Evolutionary conservation across 2,888 invertebrate genomes (phyloP).

Genomic region (Rotaria magnacalcarata): DNA sequence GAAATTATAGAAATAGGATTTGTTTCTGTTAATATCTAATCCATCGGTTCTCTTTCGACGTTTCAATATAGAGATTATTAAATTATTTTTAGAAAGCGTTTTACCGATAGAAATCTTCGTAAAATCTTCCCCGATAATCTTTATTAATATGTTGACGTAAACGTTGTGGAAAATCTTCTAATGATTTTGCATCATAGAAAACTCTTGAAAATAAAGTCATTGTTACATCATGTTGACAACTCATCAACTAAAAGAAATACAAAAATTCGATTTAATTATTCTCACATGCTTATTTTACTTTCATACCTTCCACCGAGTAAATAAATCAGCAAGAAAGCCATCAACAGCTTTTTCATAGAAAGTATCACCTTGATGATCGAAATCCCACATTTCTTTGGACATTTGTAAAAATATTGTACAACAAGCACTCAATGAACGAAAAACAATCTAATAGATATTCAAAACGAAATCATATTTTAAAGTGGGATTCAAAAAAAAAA

Average conservation of each 20-base stretch:
- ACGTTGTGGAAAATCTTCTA: conserved; percentile 55
- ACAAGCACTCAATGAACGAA: conserved; percentile 91
- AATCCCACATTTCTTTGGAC: conserved; percentile 99
- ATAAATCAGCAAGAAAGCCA: conserved; percentile 88
- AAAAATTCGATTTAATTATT: too few species aligned
- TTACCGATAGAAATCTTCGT: conserved; percentile 83
- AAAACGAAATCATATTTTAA: too few species aligned
- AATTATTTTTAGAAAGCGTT: too few species aligned
- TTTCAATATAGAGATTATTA: too few species aligned
- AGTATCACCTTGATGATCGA: conserved; percentile 93
- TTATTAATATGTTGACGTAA: conserved; percentile 69
- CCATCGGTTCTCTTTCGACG: too few species aligned
- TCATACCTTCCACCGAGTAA: conserved; percentile 84
- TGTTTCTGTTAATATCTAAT: too few species aligned
- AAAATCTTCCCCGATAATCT: conserved; percentile 88
- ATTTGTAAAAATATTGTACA: conserved; percentile 91
- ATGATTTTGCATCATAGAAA: conserved; percentile 71
- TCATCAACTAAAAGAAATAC: conserved; percentile 52
- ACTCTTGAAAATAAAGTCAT: conserved; percentile 93
- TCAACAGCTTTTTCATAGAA: conserved; percentile 93
- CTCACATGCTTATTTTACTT: too few species aligned
- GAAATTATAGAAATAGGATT: too few species aligned
- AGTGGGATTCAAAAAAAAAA: background rate
- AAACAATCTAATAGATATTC: conserved; percentile 68
- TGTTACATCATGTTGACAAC: conserved; percentile 95